Percentiles rank a stretch among this genome's conserved stretches.
Evolutionary conservation across 2,113 vertebrate genomes (phyloP).

Genomic region (Meriones unguiculatus): DNA sequence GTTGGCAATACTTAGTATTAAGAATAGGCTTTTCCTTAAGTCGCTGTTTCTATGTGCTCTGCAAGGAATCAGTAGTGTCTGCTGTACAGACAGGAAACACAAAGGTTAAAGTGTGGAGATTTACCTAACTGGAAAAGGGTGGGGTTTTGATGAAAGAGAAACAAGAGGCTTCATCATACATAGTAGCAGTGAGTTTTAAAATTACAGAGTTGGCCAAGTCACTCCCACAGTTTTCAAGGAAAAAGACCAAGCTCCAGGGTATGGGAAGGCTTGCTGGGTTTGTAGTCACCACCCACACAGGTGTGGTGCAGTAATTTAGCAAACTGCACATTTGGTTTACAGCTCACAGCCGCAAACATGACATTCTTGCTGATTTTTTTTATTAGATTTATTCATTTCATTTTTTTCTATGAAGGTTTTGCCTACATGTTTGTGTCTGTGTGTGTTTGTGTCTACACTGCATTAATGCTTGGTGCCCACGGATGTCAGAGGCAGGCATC

Average conservation of each 20-base stretch:
- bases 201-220: neutral
- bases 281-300: neutral
- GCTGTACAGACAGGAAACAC: neutral
- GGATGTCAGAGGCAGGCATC: neutral
- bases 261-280: neutral
- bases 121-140: conserved; percentile 13
- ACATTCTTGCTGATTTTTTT: neutral
- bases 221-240: conserved; percentile 38
- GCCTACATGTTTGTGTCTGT: neutral
- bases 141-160: neutral
- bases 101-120: neutral
- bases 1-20: neutral
- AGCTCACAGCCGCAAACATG: too few relatives aligned
- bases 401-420: neutral
- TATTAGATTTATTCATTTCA: neutral
- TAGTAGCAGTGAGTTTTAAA: neutral
- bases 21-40: neutral
- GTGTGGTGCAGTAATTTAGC: accelerated
- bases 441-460: neutral
- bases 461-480: neutral
- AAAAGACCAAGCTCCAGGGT: neutral
- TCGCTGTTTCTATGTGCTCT: neutral
- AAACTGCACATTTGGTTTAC: neutral
- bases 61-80: neutral
- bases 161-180: neutral